A percentile compares a stretch with the other conserved stretches of the same genome.
phyloP scores from a whole-genome alignment of 2,113 vertebrate genomes.

The Gallinago jamesoni region DNA sequence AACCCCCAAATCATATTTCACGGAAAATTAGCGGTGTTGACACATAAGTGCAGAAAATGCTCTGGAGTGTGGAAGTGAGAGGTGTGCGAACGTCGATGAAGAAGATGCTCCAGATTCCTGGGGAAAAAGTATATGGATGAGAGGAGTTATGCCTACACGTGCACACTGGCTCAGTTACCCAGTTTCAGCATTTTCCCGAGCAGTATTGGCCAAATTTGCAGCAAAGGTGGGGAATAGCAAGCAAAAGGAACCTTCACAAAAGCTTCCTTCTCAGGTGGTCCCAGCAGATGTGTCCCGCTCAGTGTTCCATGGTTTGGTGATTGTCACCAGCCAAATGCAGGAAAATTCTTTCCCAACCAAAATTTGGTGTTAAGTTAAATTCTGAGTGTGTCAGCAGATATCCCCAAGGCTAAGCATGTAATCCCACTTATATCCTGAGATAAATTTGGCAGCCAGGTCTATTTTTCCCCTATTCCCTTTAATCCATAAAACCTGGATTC shows the following conservation, averaged over 20 bases:
- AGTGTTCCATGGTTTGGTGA: neutral
- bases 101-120: neutral
- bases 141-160: accelerated
- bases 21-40: neutral
- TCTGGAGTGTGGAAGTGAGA: neutral
- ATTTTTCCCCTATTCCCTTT: neutral
- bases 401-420: neutral
- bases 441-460: constrained; percentile 27
- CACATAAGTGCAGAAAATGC: neutral
- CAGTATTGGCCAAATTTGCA: neutral
- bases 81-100: neutral
- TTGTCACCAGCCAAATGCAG: neutral
- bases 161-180: neutral
- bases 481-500: constrained; percentile 49
- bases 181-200: neutral
- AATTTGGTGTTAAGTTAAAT: constrained; percentile 17
- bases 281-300: neutral
- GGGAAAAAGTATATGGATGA: accelerated
- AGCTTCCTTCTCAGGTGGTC: constrained; percentile 27
- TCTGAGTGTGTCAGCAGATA: constrained; percentile 41
- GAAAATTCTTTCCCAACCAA: constrained; percentile 18
- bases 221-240: neutral
- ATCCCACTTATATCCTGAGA: constrained; percentile 9
- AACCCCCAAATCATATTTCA: neutral
- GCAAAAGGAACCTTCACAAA: neutral